Percentiles rank a stretch among this genome's conserved stretches.
phyloP scores from a whole-genome alignment of 2,797 vertebrate species.

The Helarctos malayanus region DNA sequence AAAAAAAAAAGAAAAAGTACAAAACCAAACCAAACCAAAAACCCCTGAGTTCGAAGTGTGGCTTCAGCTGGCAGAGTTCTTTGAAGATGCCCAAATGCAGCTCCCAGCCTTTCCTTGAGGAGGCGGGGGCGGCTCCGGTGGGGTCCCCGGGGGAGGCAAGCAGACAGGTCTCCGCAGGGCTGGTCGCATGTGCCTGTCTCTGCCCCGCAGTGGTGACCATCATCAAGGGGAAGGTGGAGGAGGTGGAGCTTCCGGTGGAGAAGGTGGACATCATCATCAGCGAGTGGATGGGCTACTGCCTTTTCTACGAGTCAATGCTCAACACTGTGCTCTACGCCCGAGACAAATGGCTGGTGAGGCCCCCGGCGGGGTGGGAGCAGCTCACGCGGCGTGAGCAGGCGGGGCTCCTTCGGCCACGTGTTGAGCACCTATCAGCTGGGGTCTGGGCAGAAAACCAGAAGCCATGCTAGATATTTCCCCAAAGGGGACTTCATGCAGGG shows the following conservation, averaged over 20 bases:
- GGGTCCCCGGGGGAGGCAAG: not conserved
- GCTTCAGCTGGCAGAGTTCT: not conserved
- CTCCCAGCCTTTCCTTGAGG: not conserved
- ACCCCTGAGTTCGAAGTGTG: accelerated
- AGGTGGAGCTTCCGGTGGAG: constrained; percentile 95
- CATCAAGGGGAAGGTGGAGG: constrained; percentile 98
- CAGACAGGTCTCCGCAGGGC: accelerated
- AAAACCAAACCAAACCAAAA: not conserved
- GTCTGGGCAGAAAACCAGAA: not conserved
- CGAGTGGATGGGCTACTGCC: constrained; percentile 98
- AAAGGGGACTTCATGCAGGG: not conserved
- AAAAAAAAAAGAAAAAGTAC: not conserved
- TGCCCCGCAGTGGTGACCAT: constrained; percentile 94
- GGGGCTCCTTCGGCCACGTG: not conserved
- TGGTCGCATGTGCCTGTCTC: not conserved
- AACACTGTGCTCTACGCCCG: constrained; percentile 96
- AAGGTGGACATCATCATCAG: constrained; percentile 97
- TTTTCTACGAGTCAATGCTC: constrained; percentile 98
- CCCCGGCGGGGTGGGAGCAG: accelerated
- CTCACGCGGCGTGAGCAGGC: accelerated
- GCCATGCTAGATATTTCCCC: accelerated
- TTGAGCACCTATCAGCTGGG: accelerated
- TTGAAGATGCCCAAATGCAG: not conserved
- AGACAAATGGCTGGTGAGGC: constrained; percentile 96
- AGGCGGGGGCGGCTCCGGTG: accelerated